Percentiles rank a stretch among this genome's conserved stretches.
Conservation (phyloP, 2,797 vertebrate species). For the Lates japonicus region DNA sequence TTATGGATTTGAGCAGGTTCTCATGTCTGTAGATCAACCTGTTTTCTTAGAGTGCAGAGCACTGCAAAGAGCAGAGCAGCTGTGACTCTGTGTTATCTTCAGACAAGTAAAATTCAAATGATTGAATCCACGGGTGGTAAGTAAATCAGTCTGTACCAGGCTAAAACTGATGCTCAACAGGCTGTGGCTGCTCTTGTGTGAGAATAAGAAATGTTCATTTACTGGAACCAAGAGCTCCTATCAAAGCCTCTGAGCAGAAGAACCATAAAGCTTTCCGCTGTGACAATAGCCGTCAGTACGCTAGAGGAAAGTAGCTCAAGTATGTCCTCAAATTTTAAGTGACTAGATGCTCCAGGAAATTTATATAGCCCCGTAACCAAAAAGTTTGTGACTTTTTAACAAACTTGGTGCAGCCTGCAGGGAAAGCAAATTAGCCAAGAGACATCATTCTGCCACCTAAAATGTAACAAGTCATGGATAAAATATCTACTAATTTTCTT, state of each 20-base stretch:
- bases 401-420: slow-evolving; percentile 46
- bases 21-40: slow-evolving; percentile 56
- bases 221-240: slow-evolving; percentile 57
- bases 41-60: slow-evolving; percentile 40
- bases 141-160: slow-evolving; percentile 47
- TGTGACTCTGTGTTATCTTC: slow-evolving; percentile 55
- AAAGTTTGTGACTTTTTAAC: slow-evolving; percentile 55
- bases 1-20: slow-evolving; percentile 52
- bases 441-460: slow-evolving; percentile 25
- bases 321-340: slow-evolving; percentile 49
- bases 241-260: slow-evolving; percentile 57
- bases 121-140: slow-evolving; percentile 58
- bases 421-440: slow-evolving; percentile 51
- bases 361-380: background rate
- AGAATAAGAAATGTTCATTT: slow-evolving; percentile 67
- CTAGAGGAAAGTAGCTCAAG: slow-evolving; percentile 43
- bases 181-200: slow-evolving; percentile 56
- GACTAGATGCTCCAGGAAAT: slow-evolving; percentile 53
- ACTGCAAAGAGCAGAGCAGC: slow-evolving; percentile 50
- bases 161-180: slow-evolving; percentile 57
- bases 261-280: slow-evolving; percentile 43
- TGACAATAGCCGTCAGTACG: slow-evolving; percentile 48
- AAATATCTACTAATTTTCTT: slow-evolving; percentile 50
- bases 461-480: slow-evolving; percentile 50
- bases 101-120: slow-evolving; percentile 49